A percentile compares a stretch with the other conserved stretches of the same genome.
Evolutionary conservation across 2,888 invertebrate species (phyloP).

Genomic region (Drosophila putrida): DNA sequence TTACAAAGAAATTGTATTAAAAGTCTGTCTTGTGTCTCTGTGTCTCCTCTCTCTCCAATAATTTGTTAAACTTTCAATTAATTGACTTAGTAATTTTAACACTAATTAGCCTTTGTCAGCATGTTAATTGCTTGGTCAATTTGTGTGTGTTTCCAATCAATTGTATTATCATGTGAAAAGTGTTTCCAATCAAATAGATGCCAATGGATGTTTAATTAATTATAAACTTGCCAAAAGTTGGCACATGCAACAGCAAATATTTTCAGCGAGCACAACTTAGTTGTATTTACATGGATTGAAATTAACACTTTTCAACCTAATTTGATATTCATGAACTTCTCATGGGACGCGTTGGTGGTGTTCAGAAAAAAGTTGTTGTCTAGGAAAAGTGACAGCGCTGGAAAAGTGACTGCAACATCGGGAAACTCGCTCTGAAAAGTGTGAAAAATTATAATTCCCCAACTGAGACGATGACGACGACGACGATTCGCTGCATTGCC

Average conservation of each 20-base stretch:
- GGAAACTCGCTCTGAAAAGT: slow-evolving; percentile 43
- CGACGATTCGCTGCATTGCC: slow-evolving; percentile 22
- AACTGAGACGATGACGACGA: slow-evolving; percentile 33
- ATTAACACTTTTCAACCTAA: slow-evolving; percentile 78
- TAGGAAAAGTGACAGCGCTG: slow-evolving; percentile 45
- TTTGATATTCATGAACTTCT: slow-evolving; percentile 78
- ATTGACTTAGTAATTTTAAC: slow-evolving; percentile 25
- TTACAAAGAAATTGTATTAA: slow-evolving; percentile 5
- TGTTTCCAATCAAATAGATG: slow-evolving; percentile 49
- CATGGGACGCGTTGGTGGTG: slow-evolving; percentile 56
- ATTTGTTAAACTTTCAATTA: slow-evolving; percentile 6
- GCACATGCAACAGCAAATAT: slow-evolving; percentile 3
- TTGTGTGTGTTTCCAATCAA: slow-evolving; percentile 19
- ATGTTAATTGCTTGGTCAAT: slow-evolving; percentile 46
- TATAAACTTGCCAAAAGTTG: slow-evolving; percentile 48
- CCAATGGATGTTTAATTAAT: slow-evolving; percentile 64
- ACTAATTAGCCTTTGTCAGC: slow-evolving; percentile 59
- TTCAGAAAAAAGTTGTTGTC: slow-evolving; percentile 43
- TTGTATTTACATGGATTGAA: slow-evolving; percentile 49
- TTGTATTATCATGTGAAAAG: slow-evolving; percentile 22
- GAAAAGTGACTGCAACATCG: slow-evolving; percentile 45
- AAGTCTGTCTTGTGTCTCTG: neutral
- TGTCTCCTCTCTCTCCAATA: neutral
- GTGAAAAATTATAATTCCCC: slow-evolving; percentile 74
- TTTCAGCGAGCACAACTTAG: slow-evolving; percentile 18